These are phyloP conservation scores for Leptopilina syphax DNA, from an alignment of 2,888 invertebrate genomes.

Conservation along the genomic window DNA sequence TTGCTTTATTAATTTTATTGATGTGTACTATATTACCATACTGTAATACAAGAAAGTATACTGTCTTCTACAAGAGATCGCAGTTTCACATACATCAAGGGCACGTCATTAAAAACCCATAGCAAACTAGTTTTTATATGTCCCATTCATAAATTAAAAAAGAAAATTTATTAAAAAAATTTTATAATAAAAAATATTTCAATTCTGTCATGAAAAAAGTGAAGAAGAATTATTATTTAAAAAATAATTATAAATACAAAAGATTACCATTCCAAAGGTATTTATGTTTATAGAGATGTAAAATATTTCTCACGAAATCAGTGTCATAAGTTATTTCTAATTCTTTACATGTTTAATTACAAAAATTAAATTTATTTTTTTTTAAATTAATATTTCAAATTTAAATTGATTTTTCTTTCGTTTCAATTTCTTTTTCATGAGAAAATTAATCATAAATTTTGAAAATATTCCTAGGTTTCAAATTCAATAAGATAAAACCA, in stretches of 20 bases:
- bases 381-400: too few species aligned
- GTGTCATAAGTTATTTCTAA: too few species aligned
- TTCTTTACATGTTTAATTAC: too few species aligned
- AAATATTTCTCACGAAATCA: too few species aligned
- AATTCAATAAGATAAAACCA: neutral
- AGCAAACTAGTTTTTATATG: neutral
- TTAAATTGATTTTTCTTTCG: too few species aligned
- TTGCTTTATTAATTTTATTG: constrained; percentile 7
- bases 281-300: too few species aligned
- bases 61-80: neutral
- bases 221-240: constrained; percentile 5
- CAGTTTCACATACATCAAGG: constrained; percentile 20
- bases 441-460: too few species aligned
- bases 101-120: constrained; percentile 13
- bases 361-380: too few species aligned
- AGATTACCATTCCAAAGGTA: too few species aligned
- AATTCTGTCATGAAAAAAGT: neutral
- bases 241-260: neutral
- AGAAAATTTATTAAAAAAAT: neutral
- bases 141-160: neutral
- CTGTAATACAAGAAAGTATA: constrained; percentile 31
- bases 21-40: constrained; percentile 21
- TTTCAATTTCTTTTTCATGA: too few species aligned
- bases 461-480: too few species aligned
- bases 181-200: neutral